phyloP scores from a whole-genome alignment of 1,140 invertebrate genomes.

The Thaumetopoea pityocampa region DNA sequence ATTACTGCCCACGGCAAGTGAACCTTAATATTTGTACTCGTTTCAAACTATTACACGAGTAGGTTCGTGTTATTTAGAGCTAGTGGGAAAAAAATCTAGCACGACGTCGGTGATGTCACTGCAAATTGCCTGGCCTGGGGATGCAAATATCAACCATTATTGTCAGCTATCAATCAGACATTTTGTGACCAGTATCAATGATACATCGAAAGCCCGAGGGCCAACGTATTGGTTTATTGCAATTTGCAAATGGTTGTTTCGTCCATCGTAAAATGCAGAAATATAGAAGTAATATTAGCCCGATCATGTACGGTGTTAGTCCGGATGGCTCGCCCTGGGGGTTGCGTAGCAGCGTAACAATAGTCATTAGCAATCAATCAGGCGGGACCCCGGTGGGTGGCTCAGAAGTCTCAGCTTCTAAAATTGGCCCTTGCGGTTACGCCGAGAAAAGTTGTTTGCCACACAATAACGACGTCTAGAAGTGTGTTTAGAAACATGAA shows the following conservation, averaged over 20 bases:
- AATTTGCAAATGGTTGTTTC: constrained; percentile 38
- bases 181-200: constrained; percentile 44
- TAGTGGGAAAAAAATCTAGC: constrained; percentile 32
- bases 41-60: no score
- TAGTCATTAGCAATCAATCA: constrained; percentile 67
- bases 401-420: constrained; percentile 30
- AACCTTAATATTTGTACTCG: constrained; percentile 18
- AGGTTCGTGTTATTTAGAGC: no score
- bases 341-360: constrained; percentile 52
- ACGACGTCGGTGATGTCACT: constrained; percentile 36
- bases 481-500: constrained; percentile 26
- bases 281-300: constrained; percentile 46
- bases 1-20: constrained; percentile 18
- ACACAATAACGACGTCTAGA: constrained; percentile 10
- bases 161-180: constrained; percentile 29
- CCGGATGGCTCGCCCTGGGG: constrained; percentile 35
- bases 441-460: constrained; percentile 24
- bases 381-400: constrained; percentile 43
- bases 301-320: constrained; percentile 52
- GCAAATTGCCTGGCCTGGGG: constrained; percentile 28
- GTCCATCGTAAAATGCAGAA: constrained; percentile 35
- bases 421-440: constrained; percentile 52
- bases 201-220: constrained; percentile 43
- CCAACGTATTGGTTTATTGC: constrained; percentile 45
- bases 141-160: constrained; percentile 31